Conservation (phyloP, 1,140 invertebrate species). For the Helicoverpa zea region DNA sequence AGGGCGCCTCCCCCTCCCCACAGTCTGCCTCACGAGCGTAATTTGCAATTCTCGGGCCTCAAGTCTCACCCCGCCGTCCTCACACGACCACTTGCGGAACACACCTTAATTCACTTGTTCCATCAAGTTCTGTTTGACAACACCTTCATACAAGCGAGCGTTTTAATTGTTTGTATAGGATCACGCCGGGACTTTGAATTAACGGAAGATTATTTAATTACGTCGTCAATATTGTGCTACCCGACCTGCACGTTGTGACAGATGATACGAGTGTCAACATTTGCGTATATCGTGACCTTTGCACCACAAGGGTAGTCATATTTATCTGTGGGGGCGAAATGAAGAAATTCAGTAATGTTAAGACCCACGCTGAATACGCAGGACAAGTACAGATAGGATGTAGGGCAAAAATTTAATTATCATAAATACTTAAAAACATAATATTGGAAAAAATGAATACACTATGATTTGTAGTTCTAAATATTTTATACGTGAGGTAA, state of each 20-base stretch:
- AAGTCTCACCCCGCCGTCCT: conserved; percentile 17
- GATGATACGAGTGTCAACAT: not conserved
- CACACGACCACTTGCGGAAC: conserved; percentile 24
- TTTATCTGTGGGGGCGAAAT: conserved; percentile 6
- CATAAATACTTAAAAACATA: not conserved
- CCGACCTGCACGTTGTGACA: not conserved
- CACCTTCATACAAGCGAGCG: conserved; percentile 21
- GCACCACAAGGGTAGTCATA: not conserved
- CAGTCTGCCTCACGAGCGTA: conserved; percentile 33
- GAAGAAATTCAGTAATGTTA: conserved; percentile 18
- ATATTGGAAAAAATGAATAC: conserved; percentile 8
- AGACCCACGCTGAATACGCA: conserved; percentile 23
- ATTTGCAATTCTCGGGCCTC: conserved; percentile 52
- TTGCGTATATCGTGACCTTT: conserved; percentile 23
- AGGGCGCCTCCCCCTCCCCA: conserved; percentile 3
- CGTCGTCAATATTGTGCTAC: not conserved
- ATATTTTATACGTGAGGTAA: conserved; percentile 33
- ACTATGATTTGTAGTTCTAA: conserved; percentile 21
- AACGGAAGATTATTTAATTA: conserved; percentile 23
- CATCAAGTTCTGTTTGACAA: conserved; percentile 38
- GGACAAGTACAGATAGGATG: conserved; percentile 4
- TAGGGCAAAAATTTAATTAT: conserved; percentile 31
- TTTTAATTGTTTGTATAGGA: conserved; percentile 29
- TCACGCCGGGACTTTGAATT: conserved; percentile 8
- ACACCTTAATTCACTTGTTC: conserved; percentile 36